Base-by-base conservation (phyloP, 2,797 vertebrate genomes). In the Sebastes steindachneri region DNA sequence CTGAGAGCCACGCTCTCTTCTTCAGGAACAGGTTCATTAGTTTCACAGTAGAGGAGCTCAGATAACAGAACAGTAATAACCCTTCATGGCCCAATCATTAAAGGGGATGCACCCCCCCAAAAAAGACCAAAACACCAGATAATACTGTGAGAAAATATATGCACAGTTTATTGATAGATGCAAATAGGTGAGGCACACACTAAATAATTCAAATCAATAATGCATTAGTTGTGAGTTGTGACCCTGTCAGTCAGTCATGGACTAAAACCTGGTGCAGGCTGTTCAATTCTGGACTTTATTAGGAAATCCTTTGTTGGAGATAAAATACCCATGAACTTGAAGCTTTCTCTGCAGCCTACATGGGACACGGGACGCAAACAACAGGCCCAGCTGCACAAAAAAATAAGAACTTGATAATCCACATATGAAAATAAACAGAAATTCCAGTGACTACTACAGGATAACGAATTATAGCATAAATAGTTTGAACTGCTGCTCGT, bases 81-180 rank as follows among this genome's bases (percentile, higher is more conserved):
- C 31, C 10, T 33, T 26, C 19, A 25, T n/a, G 65, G 59, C 37
- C 21, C 9, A 14, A 10, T 31, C 19, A 25, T 21, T 17, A 7
- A 65, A 60, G 19, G 23, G 15, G 19, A 11, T 29, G 17, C 35
- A 25, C 25, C 19, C 35, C 25, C 29, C 19, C 7, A 41, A 69
- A 84, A 82, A 68, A n/a, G 2, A 60, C 21, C n/a, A 71, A 67
- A 77, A 87, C 59, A 58, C 57, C 17, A 54, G 31, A 51, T 81
- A 17, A 37, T 85, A 85, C 84, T 86, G 85, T 89, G 89, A 91
- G 89, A 95, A 96, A 96, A 96, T 91, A 93, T 93, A 95, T 93
- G 90, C 91, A 94, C 92, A 94, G 86, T 96, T 96, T 96, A 96
- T 95, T 95, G 85, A 91, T 83, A 79, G 88, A 89, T 86, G 90